phyloP scores from a whole-genome alignment of 2,888 invertebrate genomes.

The Caenorhabditis plicata region DNA sequence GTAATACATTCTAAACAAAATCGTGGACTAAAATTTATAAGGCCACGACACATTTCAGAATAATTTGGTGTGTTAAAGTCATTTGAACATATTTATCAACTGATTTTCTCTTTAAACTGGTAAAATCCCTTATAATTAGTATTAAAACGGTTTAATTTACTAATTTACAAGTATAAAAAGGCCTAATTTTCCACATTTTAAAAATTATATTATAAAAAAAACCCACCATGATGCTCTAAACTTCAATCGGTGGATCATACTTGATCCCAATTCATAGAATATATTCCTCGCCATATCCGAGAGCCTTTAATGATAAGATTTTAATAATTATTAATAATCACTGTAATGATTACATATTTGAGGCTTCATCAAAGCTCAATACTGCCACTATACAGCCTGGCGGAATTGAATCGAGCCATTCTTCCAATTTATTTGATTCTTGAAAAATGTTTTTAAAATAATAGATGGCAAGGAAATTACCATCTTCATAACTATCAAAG shows the following conservation, averaged over 20 bases:
- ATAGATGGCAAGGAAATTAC: conserved; percentile 44
- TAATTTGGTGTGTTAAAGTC: no score
- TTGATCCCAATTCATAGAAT: conserved; percentile 70
- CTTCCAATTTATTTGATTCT: conserved; percentile 68
- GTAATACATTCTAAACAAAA: no score
- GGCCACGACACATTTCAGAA: no score
- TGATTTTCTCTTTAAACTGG: no score
- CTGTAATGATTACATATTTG: conserved; percentile 67
- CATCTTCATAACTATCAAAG: conserved; percentile 71
- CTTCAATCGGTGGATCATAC: conserved; percentile 70
- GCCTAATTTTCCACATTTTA: conserved; percentile 66
- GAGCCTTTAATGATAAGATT: conserved; percentile 63
- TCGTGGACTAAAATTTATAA: no score
- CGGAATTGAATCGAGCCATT: conserved; percentile 66
- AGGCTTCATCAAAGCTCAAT: conserved; percentile 71
- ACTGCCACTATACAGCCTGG: conserved; percentile 70
- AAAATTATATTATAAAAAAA: no score
- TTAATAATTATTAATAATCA: background rate
- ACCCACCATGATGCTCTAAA: conserved; percentile 72
- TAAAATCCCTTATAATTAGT: no score
- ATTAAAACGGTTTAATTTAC: no score
- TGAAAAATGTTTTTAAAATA: conserved; percentile 9
- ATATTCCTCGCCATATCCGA: conserved; percentile 69
- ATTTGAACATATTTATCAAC: no score
- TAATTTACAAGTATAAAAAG: no score